phyloP scores from a whole-genome alignment of 2,888 invertebrate genomes.

The Microplitis manilae region DNA sequence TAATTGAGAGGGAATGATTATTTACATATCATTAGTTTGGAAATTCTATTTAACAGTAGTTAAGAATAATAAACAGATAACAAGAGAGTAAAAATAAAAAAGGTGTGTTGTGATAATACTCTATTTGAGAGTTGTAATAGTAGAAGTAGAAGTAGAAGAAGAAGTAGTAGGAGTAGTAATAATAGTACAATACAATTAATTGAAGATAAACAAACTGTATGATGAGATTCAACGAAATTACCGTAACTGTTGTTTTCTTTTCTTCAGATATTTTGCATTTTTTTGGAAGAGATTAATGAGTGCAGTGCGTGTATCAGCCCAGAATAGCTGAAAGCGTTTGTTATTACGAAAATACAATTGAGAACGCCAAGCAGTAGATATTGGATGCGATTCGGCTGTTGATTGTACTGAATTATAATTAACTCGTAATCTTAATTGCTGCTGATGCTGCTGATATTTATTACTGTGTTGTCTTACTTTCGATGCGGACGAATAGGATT shows the following conservation, averaged over 20 bases:
- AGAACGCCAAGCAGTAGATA: constrained; percentile 50
- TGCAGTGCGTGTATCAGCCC: constrained; percentile 63
- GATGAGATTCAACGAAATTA: constrained; percentile 62
- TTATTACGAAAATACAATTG: constrained; percentile 63
- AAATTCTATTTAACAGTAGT: constrained; percentile 9
- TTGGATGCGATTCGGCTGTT: constrained; percentile 47
- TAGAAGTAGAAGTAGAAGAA: too few relatives aligned
- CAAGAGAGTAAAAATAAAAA: constrained; percentile 2
- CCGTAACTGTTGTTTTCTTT: constrained; percentile 60
- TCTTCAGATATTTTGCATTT: constrained; percentile 59
- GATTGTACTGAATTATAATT: constrained; percentile 55
- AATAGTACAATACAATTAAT: too few relatives aligned
- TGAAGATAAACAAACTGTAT: constrained; percentile 17
- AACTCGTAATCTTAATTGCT: constrained; percentile 56
- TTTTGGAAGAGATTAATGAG: constrained; percentile 62
- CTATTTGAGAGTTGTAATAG: not conserved
- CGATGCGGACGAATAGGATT: constrained; percentile 61
- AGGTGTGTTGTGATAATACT: not conserved
- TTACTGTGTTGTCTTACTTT: constrained; percentile 57
- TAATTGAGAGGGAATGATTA: constrained; percentile 37
- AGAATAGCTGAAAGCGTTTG: constrained; percentile 64
- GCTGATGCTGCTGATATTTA: constrained; percentile 60
- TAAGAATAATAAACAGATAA: constrained; percentile 13
- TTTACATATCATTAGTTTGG: constrained; percentile 15
- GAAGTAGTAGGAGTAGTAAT: too few relatives aligned